Evolutionary conservation across 1,140 invertebrate species (phyloP).

Genomic region (Trichonephila inaurata): DNA sequence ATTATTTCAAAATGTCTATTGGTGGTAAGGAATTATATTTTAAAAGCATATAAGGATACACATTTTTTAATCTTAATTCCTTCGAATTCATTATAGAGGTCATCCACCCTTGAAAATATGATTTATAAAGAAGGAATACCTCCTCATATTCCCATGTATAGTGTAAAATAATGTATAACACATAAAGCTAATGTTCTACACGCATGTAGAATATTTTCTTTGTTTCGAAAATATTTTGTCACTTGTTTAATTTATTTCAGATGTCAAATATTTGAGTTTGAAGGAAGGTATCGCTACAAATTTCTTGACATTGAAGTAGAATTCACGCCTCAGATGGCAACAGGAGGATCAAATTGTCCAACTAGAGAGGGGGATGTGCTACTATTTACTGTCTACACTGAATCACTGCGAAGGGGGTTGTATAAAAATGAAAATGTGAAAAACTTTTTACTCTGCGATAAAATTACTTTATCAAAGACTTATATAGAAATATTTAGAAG

Average conservation of each 20-base stretch:
- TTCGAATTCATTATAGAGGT: not conserved
- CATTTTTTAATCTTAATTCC: no score
- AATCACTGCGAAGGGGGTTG: not conserved
- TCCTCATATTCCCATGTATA: not conserved
- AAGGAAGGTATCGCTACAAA: slow-evolving; percentile 47
- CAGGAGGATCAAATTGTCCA: slow-evolving; percentile 63
- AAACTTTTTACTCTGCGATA: no score
- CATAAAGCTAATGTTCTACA: not conserved
- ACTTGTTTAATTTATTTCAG: slow-evolving; percentile 43
- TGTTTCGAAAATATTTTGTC: not conserved
- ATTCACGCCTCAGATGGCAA: slow-evolving; percentile 60
- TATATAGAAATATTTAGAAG: no score
- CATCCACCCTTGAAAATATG: not conserved
- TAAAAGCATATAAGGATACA: no score
- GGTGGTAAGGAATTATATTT: no score
- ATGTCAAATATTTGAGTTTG: slow-evolving; percentile 53
- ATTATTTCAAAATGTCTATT: no score
- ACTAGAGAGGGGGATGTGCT: slow-evolving; percentile 3
- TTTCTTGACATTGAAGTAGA: slow-evolving; percentile 40
- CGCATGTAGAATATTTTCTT: not conserved
- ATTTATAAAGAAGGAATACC: not conserved
- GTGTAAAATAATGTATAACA: not conserved
- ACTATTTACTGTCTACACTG: not conserved
- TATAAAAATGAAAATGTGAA: not conserved
- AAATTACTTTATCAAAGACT: no score